These are phyloP conservation scores for Nezara viridula DNA, from an alignment of 2,888 invertebrate species.

Conservation along the genomic window DNA sequence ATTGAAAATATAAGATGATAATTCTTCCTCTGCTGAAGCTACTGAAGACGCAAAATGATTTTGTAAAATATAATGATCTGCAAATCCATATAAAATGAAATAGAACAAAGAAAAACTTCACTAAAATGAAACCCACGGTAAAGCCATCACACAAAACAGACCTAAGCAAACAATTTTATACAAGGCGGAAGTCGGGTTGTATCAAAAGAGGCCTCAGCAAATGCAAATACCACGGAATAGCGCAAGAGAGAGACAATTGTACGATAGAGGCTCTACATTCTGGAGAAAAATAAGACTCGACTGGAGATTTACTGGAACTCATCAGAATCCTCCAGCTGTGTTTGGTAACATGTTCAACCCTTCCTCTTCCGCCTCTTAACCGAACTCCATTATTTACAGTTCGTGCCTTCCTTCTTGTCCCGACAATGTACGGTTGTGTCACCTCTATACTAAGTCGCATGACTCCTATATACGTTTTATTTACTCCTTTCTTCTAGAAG, in stretches of 20 bases:
- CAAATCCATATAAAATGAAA: neutral
- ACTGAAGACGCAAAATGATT: too few relatives aligned
- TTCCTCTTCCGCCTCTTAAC: slow-evolving; percentile 18
- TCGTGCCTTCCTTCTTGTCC: neutral
- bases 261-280: slow-evolving; percentile 24
- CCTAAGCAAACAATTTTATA: neutral
- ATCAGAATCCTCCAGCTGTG: slow-evolving; percentile 33
- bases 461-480: neutral
- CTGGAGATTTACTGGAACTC: slow-evolving; percentile 27
- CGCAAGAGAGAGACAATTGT: neutral
- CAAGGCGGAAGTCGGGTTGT: neutral
- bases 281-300: slow-evolving; percentile 7
- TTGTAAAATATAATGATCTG: too few relatives aligned
- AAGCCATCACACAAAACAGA: neutral
- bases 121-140: neutral
- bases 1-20: too few relatives aligned
- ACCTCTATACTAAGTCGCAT: neutral
- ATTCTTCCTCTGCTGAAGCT: too few relatives aligned
- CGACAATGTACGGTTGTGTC: neutral
- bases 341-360: neutral
- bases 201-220: neutral
- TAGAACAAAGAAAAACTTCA: neutral
- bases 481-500: neutral
- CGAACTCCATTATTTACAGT: slow-evolving; percentile 10
- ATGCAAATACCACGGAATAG: neutral